Percentiles rank a stretch among this genome's conserved stretches.
These are phyloP conservation scores for Odontomyia ornata DNA, from an alignment of 2,888 invertebrate species.

Conservation along the genomic window DNA sequence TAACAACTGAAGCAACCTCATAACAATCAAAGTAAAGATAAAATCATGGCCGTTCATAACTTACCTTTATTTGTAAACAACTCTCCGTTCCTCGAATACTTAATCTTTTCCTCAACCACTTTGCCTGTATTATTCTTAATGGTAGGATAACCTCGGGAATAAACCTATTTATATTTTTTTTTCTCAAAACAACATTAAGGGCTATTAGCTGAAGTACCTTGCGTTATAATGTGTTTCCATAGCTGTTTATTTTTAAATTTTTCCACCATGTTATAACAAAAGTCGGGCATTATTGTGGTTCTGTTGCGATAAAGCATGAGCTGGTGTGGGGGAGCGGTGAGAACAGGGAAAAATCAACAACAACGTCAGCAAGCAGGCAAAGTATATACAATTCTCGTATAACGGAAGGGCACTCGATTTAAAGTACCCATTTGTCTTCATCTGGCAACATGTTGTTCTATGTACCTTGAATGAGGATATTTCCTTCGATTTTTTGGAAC, in stretches of 20 bases:
- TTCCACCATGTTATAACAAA: neutral
- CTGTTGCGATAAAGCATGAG: too few relatives aligned
- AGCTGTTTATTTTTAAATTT: conserved; percentile 25
- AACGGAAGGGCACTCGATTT: neutral
- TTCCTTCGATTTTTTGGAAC: too few relatives aligned
- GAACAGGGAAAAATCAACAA: too few relatives aligned
- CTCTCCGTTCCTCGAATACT: too few relatives aligned
- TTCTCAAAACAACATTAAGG: conserved; percentile 24
- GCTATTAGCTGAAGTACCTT: conserved; percentile 29
- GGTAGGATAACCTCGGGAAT: neutral
- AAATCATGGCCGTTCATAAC: too few relatives aligned
- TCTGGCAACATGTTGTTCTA: conserved; percentile 9
- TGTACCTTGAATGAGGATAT: neutral
- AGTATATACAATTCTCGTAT: too few relatives aligned
- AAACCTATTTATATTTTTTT: neutral
- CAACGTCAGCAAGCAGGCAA: neutral
- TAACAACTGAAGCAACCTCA: too few relatives aligned
- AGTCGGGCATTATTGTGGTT: conserved; percentile 1
- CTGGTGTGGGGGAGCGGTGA: too few relatives aligned
- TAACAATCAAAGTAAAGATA: too few relatives aligned
- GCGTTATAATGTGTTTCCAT: conserved; percentile 2
- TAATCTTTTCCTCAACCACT: too few relatives aligned
- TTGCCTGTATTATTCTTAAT: too few relatives aligned
- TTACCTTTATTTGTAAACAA: too few relatives aligned
- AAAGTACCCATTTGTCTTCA: conserved; percentile 26